Evolutionary conservation across 92 coral and sea anemone genomes (phyloP), one percentile per base, ranked within the genome.

Genomic region (Palythoa grandis): DNA sequence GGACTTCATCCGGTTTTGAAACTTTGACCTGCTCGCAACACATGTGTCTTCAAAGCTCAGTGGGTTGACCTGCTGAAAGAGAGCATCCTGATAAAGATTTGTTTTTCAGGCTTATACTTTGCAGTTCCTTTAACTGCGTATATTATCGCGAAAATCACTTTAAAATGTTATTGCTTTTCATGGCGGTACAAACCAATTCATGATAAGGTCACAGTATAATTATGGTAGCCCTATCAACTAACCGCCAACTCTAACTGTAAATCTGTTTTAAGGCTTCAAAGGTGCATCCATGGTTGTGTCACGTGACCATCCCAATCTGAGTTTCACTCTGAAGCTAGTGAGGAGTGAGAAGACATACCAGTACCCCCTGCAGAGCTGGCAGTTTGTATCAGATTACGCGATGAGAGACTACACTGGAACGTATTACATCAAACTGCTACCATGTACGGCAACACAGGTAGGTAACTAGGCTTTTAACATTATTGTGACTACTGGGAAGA

Each of bases 291-390:
- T 89, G 98, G 98, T 97, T 52, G 90, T 97, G 82, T 97, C 99
- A 83, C 99, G 98, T 78, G 95, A 93, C 65, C 97, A 92, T 39
- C 98, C 99, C 35, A 93, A 95, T 66, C 89, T 93, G 38, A 95
- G 97, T 71, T 95, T 97, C 79, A 67, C 89, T 48, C 90, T 97
- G 79, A 88, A 76, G 74, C 92, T 95, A 77, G 68, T 88, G 16
- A 88, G 98, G 61, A 93, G 94, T 80, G 91, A 95, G 16, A 87
- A 92, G 85, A 88, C 99, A 20, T 97, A 91, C 86, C 92, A 93
- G 43, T 90, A 89, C 85, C 99, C 99, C 60, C 92, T 88, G 69
- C 99, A 97, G 91, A 96, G 89, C 86, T 97, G 99, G 99, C 97
- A 86, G 91, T 93, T 97, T 76, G 88, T 84, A 65, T 97, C 99